These are phyloP conservation scores for Porites evermanni DNA, from an alignment of 92 coral and sea anemone genomes.

Conservation along the genomic window DNA sequence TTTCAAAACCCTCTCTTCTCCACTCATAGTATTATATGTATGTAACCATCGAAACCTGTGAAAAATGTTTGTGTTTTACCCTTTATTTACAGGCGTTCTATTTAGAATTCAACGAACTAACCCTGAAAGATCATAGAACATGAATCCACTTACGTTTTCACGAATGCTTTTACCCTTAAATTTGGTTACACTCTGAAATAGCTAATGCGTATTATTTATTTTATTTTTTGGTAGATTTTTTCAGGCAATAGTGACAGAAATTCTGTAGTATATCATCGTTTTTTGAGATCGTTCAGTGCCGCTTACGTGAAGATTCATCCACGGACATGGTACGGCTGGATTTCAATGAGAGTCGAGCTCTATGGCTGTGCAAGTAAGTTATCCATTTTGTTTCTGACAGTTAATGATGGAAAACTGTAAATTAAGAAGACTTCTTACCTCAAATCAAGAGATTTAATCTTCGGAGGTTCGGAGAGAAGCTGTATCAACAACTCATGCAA, in stretches of 20 bases:
- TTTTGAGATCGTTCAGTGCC: slow-evolving; percentile 67
- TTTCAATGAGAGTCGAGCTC: slow-evolving; percentile 78
- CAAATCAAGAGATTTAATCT: too few species aligned
- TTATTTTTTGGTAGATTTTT: slow-evolving; percentile 63
- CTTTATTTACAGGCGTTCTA: slow-evolving; percentile 1
- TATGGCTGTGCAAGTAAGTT: slow-evolving; percentile 78
- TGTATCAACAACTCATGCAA: too few species aligned
- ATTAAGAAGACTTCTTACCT: too few species aligned
- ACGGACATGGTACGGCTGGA: slow-evolving; percentile 76
- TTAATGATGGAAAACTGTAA: too few species aligned
- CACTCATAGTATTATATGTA: too few species aligned
- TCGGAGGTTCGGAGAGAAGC: too few species aligned
- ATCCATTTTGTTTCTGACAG: not conserved
- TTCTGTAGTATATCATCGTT: slow-evolving; percentile 68
- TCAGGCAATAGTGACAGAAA: slow-evolving; percentile 80
- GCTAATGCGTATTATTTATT: not conserved
- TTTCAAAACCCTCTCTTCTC: too few species aligned
- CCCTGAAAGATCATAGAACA: too few species aligned
- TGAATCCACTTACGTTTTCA: not conserved
- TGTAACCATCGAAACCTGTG: not conserved
- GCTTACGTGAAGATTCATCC: slow-evolving; percentile 76
- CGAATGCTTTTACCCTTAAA: not conserved
- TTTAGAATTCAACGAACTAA: too few species aligned
- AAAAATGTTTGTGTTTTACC: not conserved
- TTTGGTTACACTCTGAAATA: too few species aligned